phyloP scores from a whole-genome alignment of 2,888 invertebrate genomes.

The Rhynchonema sp. region DNA sequence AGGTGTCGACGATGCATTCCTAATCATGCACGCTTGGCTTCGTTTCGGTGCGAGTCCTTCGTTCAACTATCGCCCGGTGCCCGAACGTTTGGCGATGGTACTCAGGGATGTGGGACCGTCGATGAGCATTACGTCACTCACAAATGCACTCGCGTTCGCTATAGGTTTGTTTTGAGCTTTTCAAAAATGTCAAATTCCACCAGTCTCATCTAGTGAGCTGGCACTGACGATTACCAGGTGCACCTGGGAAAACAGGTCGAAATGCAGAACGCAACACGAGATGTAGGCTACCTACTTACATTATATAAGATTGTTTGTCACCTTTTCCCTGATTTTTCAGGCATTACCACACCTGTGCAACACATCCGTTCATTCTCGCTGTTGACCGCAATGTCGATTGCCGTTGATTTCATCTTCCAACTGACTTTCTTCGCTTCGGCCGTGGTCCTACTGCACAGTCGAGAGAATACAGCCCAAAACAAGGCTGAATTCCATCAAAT shows the following conservation, averaged over 20 bases:
- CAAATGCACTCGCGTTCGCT: conserved; percentile 24
- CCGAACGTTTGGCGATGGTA: background rate
- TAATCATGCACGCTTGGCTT: conserved; percentile 22
- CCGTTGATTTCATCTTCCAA: background rate
- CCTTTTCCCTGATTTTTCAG: no score
- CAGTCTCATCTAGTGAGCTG: background rate
- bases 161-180: conserved; percentile 13
- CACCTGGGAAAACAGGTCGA: no score
- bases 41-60: background rate
- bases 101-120: conserved; percentile 12
- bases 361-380: background rate
- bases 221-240: no score
- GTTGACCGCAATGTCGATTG: background rate
- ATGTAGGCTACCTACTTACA: no score
- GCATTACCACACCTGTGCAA: background rate
- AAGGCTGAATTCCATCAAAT: no score
- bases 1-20: conserved; percentile 25
- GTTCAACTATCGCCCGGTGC: background rate
- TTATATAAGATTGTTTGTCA: no score
- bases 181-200: background rate
- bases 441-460: background rate
- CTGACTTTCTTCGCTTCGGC: background rate
- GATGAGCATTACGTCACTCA: conserved; percentile 23
- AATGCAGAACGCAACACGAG: no score
- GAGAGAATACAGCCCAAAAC: no score